Base-by-base conservation (phyloP, 2,113 vertebrate genomes). In the Girardinichthys multiradiatus region DNA sequence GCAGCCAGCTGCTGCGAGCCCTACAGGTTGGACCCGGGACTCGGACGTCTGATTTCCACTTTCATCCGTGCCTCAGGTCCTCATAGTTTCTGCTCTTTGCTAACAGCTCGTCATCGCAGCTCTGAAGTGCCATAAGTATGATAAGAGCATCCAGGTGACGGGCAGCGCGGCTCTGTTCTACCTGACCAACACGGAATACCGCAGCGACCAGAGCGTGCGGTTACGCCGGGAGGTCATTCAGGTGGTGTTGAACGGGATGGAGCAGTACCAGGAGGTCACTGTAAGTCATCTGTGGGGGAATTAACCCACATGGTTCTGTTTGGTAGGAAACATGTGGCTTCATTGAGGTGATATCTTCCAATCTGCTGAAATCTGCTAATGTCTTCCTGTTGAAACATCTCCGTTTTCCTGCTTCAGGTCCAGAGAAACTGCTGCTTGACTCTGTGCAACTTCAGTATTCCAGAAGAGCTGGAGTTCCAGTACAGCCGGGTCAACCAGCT, bases 401-500 rank as follows among this genome's bases (percentile, higher is more conserved):
- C 24, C 7, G 17, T 61, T 11, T 45, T 11, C 15, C 51, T 10
- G 21, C n/a, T 15, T 21, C 64, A 99, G 97, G 97, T 99, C n/a
- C 97, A 99, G 90, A 94, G 97, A 79, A 99, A 98, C 93, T 99
- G 97, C 91, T 99, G 97, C 89, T 89, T 99, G 89, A 99, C 98
- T 0, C 94, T 99, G 61, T 99, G 97, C 73, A 99, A 99, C 95
- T 99, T 99, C 93, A 98, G 95, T 90, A 99, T 99, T 78, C 98
- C 98, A 0, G 98, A 99, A 79, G 98, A 99, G 90, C 93, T 99
- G 81, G 98, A 99, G 75, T 99, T 99, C 91, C 98, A 99, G 94
- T 99, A 99, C 84, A 95, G 93, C 12, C 93, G 97, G 0, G 98
- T 99, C 58, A 99, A 99, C 0, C 95, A 96, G 91, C 95, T 99